These are phyloP conservation scores for Nasonovia ribisnigri DNA, from an alignment of 2,888 invertebrate genomes.

Conservation along the genomic window DNA sequence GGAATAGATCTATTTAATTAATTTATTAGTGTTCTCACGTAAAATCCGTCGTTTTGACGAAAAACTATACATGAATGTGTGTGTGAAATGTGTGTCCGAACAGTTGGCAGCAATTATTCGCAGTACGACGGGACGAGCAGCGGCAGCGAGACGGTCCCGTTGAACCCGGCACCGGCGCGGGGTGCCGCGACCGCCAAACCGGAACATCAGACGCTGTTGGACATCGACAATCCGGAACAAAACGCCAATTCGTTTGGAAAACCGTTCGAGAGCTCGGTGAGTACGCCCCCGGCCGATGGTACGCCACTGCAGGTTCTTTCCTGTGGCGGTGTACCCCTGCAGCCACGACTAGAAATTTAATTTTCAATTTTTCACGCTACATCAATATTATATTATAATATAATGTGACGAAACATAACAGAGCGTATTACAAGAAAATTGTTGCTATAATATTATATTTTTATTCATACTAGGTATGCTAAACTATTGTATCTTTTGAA, in stretches of 20 bases:
- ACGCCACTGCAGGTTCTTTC: not conserved
- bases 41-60: not conserved
- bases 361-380: not conserved
- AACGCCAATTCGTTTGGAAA: conserved; percentile 60
- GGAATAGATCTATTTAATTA: no score
- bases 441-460: not conserved
- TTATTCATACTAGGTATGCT: not conserved
- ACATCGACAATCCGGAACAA: conserved; percentile 63
- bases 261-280: conserved; percentile 60
- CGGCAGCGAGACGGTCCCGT: conserved; percentile 55
- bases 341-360: not conserved
- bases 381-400: not conserved
- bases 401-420: not conserved
- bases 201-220: conserved; percentile 60
- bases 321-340: not conserved
- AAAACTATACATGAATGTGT: not conserved
- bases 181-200: conserved; percentile 6
- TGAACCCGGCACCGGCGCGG: conserved; percentile 49
- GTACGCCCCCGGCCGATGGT: not conserved
- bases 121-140: conserved; percentile 59
- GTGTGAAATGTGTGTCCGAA: conserved; percentile 27
- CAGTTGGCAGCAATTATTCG: conserved; percentile 62
- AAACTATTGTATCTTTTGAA: not conserved
- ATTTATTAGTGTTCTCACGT: not conserved
- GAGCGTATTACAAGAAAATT: not conserved